Evolutionary conservation across 2,888 invertebrate genomes (phyloP), one percentile per base, ranked within the genome.

Genomic region (Baccha elongata): DNA sequence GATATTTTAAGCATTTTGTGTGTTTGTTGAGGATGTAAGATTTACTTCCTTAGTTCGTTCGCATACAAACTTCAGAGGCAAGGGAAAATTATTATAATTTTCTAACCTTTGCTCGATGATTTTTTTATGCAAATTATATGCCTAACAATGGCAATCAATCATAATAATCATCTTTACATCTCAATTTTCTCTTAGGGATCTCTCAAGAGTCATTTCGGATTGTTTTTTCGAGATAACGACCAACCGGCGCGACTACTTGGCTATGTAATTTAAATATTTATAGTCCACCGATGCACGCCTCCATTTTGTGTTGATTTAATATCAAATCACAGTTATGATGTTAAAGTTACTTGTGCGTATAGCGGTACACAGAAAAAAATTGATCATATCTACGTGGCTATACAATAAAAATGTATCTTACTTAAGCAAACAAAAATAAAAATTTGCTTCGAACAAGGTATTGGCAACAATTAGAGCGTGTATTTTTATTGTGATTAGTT

Each of bases 381-480:
- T n/a, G n/a, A n/a, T n/a, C n/a, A n/a, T n/a, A n/a, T n/a, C n/a
- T n/a, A n/a, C n/a, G n/a, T n/a, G 23, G 23, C 23, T 4, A 23
- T 23, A 23, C 23, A 32, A 19, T n/a, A 19, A 44, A 21, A 11
- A 19, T 8, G 21, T 53, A 37, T 53, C 53, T 37, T n/a, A 53
- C 53, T 37, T n/a, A 53, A 44, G 44, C 1, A 15, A 13, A 37
- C n/a, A 58, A 40, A 58, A 13, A 62, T 62, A 44, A 7, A 29
- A 42, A 62, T 44, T 60, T 19, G 3, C 19, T 53, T 19, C 3
- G 6, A 53, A 35, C n/a, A 53, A 53, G 42, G 17, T 44, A 60
- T 60, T 40, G 42, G 42, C 29, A 62, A 32, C 32, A 62, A 44
- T 62, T 62, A 62, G 44, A 62, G 60, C 60, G 44, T 62, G 21